These are phyloP conservation scores for Indicator indicator DNA, from an alignment of 2,113 vertebrate species.

Conservation along the genomic window DNA sequence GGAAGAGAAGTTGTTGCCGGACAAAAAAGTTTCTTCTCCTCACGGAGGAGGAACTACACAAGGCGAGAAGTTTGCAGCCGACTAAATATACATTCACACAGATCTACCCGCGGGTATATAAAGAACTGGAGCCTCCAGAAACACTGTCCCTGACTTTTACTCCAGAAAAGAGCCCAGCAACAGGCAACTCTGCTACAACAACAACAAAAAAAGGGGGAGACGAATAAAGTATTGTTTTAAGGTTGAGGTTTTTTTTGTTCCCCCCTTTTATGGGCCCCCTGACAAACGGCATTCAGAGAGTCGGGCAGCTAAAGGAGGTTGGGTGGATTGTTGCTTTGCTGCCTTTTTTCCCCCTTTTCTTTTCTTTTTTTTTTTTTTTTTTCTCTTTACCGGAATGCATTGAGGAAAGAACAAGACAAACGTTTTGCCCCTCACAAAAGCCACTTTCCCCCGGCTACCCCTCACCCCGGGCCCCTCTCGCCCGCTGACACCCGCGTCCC, in stretches of 20 bases:
- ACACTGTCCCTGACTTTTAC: background rate
- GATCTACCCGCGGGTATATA: accelerated
- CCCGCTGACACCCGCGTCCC: background rate
- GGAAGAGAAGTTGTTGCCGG: background rate
- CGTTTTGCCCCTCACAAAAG: background rate
- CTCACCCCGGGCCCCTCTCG: background rate
- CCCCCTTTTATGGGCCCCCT: slow-evolving; percentile 57
- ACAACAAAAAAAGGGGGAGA: background rate
- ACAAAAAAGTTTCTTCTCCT: slow-evolving; percentile 48
- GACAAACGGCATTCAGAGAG: slow-evolving; percentile 52
- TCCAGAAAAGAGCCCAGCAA: background rate
- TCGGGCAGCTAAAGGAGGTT: slow-evolving; percentile 41
- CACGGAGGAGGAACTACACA: background rate
- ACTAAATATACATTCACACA: background rate
- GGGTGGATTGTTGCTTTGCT: background rate
- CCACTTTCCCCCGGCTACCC: background rate
- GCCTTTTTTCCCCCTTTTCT: no score
- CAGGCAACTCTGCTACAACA: background rate
- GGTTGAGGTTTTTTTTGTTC: background rate
- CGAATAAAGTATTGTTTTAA: slow-evolving; percentile 38
- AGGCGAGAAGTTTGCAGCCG: background rate
- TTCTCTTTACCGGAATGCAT: background rate
- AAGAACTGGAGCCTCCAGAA: background rate
- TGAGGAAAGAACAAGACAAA: background rate
- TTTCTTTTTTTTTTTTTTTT: no score